phyloP scores from a whole-genome alignment of 1,140 invertebrate species.

The Lordiphosa clarofinis region DNA sequence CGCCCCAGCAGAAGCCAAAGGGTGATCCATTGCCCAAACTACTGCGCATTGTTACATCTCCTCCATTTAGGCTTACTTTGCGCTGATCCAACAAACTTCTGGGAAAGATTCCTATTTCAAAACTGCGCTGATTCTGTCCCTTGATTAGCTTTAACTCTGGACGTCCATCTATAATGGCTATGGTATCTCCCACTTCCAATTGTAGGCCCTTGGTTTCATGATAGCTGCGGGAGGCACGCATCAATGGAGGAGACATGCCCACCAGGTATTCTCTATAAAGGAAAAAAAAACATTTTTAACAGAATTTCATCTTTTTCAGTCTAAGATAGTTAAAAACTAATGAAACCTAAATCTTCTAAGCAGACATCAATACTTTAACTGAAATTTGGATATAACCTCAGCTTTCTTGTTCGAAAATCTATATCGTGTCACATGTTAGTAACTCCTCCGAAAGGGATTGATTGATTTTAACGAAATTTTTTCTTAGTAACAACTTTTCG shows the following conservation, averaged over 20 bases:
- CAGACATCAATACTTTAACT: too few species aligned
- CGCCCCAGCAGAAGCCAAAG: slow-evolving; percentile 92
- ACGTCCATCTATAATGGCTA: slow-evolving; percentile 94
- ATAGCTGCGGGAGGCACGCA: slow-evolving; percentile 85
- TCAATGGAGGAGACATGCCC: slow-evolving; percentile 84
- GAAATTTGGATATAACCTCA: too few species aligned
- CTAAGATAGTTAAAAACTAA: too few species aligned
- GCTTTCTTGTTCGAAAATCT: too few species aligned
- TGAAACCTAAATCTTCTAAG: too few species aligned
- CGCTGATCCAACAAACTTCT: slow-evolving; percentile 59
- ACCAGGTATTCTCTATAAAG: slow-evolving; percentile 83
- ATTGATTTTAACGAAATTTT: too few species aligned
- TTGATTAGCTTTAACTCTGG: slow-evolving; percentile 97
- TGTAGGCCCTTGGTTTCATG: slow-evolving; percentile 87
- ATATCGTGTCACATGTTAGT: too few species aligned
- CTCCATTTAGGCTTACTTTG: slow-evolving; percentile 25
- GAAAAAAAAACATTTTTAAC: neutral
- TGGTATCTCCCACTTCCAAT: slow-evolving; percentile 91
- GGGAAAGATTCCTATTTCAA: slow-evolving; percentile 90
- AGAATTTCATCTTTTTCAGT: too few species aligned
- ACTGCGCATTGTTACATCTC: slow-evolving; percentile 53
- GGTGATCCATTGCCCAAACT: slow-evolving; percentile 82
- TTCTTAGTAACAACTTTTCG: too few species aligned
- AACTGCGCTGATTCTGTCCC: slow-evolving; percentile 95
- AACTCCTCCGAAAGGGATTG: too few species aligned